Base-by-base conservation (phyloP, 2,113 vertebrate genomes). In the Pogonocichla stellata region DNA sequence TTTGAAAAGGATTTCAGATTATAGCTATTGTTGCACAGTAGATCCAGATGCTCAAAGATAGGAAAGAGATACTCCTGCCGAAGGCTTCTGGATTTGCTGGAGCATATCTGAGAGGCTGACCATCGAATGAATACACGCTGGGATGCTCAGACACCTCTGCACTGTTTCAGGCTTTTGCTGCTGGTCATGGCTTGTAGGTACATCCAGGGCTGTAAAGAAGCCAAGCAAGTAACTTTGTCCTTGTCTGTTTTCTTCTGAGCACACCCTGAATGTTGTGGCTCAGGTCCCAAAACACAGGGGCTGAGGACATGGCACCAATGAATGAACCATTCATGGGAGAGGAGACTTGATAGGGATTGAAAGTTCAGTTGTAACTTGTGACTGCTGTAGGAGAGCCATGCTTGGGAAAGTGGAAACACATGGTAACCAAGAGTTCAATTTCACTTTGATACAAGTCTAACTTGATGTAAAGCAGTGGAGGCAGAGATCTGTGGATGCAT, bases 241-340 rank as follows among this genome's bases (percentile, higher is more conserved):
- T 65, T n/a, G 38, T 31, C 29, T 42, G 34, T 71, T 71, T 90
- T 83, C 86, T 78, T 88, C 56, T 71, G 64, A 64, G 60, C 38
- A 45, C 26, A 24, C 6, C 16, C 72, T 25, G 33, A 67, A 53
- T 13, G 66, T 33, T 54, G 81, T 31, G 16, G 15, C 29, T 84
- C 0, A 0, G 43, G 34, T 67, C 47, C 51, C 12, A 4, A 38
- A 38, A 1, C 0, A 1, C 12, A 18, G 28, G 2, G 34, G 69
- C 60, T 25, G 40, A 82, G 36, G 70, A 33, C 26, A 50, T 1
- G 2, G 36, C 57, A 38, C 40, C 72, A 50, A 7, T 2, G n/a
- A 45, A 54, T 36, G 61, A 65, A 85, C 13, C 28, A 12, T 23
- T 64, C 22, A 5, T 3, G 33, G 24, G 16, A 92, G 40, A 78